Evolutionary conservation across 2,797 vertebrate genomes (phyloP).

Genomic region (Argyrosomus regius): DNA sequence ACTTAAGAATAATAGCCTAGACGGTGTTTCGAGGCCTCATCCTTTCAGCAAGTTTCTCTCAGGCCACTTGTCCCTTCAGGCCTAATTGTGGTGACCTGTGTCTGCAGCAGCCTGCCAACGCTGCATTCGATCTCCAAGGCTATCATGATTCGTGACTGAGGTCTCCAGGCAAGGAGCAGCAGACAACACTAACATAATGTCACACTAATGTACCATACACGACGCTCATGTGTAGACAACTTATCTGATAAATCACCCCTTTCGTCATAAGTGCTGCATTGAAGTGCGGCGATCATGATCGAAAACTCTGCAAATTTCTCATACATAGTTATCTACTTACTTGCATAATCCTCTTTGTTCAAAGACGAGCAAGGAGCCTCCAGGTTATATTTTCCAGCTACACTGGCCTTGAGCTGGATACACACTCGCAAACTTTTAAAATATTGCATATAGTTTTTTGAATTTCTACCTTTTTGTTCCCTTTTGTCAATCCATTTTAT

Average conservation of each 20-base stretch:
- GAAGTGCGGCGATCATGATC: constrained; percentile 1
- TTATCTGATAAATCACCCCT: neutral
- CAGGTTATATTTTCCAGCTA: constrained; percentile 37
- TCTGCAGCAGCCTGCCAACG: constrained; percentile 30
- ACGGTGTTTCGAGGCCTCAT: constrained; percentile 45
- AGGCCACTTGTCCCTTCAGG: constrained; percentile 76
- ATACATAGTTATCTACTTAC: constrained; percentile 34
- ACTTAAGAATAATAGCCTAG: constrained; percentile 50
- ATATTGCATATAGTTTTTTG: constrained; percentile 29
- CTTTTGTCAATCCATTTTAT: constrained; percentile 21
- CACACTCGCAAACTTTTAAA: constrained; percentile 38
- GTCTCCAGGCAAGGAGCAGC: constrained; percentile 13
- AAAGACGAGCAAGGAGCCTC: constrained; percentile 49
- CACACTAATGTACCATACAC: neutral
- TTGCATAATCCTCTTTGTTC: constrained; percentile 56
- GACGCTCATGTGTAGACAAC: neutral
- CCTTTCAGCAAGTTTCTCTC: constrained; percentile 69
- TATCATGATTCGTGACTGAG: constrained; percentile 14
- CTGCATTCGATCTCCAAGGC: constrained; percentile 21
- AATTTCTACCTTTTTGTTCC: constrained; percentile 25
- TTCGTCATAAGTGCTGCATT: constrained; percentile 3
- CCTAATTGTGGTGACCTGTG: constrained; percentile 57
- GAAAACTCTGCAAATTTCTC: constrained; percentile 37
- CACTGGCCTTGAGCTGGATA: constrained; percentile 34
- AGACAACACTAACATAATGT: neutral